Conservation (phyloP, 1,140 invertebrate species). For the Planococcus citri region DNA sequence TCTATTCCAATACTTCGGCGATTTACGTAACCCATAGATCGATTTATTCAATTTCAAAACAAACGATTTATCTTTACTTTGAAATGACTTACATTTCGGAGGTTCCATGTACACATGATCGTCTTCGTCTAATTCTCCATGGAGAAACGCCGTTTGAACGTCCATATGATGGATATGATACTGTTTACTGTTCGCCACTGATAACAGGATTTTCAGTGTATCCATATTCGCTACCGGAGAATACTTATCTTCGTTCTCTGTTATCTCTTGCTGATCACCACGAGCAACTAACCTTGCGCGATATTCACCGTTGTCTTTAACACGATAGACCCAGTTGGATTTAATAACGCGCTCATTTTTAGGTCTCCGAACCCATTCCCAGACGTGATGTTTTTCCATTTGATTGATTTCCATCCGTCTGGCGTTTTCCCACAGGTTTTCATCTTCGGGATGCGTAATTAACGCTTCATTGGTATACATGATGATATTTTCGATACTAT, state of each 20-base stretch:
- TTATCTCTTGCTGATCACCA: constrained; percentile 32
- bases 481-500: no score
- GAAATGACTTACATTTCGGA: no score
- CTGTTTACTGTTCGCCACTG: constrained; percentile 27
- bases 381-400: no score
- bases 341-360: constrained; percentile 21
- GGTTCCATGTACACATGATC: constrained; percentile 21
- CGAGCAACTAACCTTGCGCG: constrained; percentile 35
- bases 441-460: no score
- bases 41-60: constrained; percentile 34
- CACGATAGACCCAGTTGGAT: constrained; percentile 25
- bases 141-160: constrained; percentile 28
- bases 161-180: constrained; percentile 30
- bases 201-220: constrained; percentile 30
- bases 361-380: constrained; percentile 20
- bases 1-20: constrained; percentile 30
- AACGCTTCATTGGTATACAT: no score
- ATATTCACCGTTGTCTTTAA: constrained; percentile 24
- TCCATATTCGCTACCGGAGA: constrained; percentile 30
- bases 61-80: constrained; percentile 20
- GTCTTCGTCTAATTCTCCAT: constrained; percentile 27
- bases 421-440: no score
- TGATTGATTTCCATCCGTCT: no score
- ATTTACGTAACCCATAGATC: constrained; percentile 36
- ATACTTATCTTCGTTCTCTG: constrained; percentile 33